Evolutionary conservation across 1,140 invertebrate genomes (phyloP), one percentile per base, ranked within the genome.

Genomic region (Bursaphelenchus mucronatus): DNA sequence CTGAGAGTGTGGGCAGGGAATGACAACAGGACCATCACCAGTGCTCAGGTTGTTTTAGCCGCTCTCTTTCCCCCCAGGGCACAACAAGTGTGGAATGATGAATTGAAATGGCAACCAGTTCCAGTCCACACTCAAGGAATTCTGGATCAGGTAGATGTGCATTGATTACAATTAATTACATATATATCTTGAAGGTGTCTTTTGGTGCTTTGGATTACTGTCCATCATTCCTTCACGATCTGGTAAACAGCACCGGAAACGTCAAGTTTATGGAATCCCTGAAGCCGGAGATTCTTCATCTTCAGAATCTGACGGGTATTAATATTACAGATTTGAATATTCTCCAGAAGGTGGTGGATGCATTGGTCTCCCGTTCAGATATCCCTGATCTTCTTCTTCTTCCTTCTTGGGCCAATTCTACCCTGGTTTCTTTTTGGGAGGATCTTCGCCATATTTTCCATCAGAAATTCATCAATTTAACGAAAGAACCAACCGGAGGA

Each of bases 341-440:
- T 11, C 57, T 59, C 10, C 57, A 59, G 57, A 59, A 59, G 40
- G 57, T 59, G 40, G 45, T 59, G 19, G 57, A 59, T 39, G 57
- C 40, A 0, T 5, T 59, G 15, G 10, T 59, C 39, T n/a, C 54
- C 13, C 54, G 54, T 30, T n/a, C 39, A 3, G 45, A 40, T 7
- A n/a, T 59, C 13, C 13, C 57, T 9, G 40, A 45, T 50, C 45
- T 15, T 11, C 40, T 59, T n/a, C 57, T 9, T 30, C 41, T 59
- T 11, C 57, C 57, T 13, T 11, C 41, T 6, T 59, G 57, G 57
- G 57, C 57, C 11, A 19, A 50, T 39, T 1, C 13, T 30, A 3
- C 40, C 3, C 40, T 59, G 41, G 8, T 59, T 3, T n/a, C 11
- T 11, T n/a, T n/a, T 44, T 40, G 41, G 57, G 45, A 59, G 54